Evolutionary conservation across 2,888 invertebrate genomes (phyloP), one percentile per base, ranked within the genome.

Genomic region (Pachydiplax longipennis): DNA sequence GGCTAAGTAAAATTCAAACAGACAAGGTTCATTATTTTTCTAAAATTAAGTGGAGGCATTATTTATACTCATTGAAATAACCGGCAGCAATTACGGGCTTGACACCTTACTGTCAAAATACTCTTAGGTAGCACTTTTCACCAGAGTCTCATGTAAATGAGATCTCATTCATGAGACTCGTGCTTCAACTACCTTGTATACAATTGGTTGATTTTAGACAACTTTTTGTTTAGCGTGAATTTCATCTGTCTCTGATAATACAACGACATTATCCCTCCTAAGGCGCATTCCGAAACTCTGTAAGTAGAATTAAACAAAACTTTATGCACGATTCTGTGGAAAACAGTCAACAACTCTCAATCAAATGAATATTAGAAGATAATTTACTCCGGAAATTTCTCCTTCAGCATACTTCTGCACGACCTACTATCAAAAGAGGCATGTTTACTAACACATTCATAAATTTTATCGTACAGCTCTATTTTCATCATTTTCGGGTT

Each of bases 241-340:
- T 96, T 97, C 95, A 96, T 96, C 91, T 95, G 95, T 92, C 95
- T 95, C 93, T 96, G 96, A 82, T 96, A 95, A 92, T 97, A 95
- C 81, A 95, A 94, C 44, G 96, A 95, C 91, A 97, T 93, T 92
- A 98, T 97, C 93, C 97, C 97, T 90, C 96, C 96, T 65, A 97
- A 92, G 0, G 97, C 96, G 90, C 95, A 94, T 81, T 95, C 93
- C 87, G 95, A 95, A 90, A 97, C 93, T 81, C 96, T 96, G 92
- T 91, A 94, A 93, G 93, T 93, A 91, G 92, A 82, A 90, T 80
- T 92, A 80, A 91, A 82, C 90, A 83, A 80, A 90, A 22, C 44
- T 40, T 37, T 91, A 53, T n/a, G 91, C 44, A 44, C 48, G 58
- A 25, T 0, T 31, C 2, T 2, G 53, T 31, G 12, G 22, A 96